These are phyloP conservation scores for Rhipidura dahli DNA, from an alignment of 2,113 vertebrate genomes.

Conservation along the genomic window DNA sequence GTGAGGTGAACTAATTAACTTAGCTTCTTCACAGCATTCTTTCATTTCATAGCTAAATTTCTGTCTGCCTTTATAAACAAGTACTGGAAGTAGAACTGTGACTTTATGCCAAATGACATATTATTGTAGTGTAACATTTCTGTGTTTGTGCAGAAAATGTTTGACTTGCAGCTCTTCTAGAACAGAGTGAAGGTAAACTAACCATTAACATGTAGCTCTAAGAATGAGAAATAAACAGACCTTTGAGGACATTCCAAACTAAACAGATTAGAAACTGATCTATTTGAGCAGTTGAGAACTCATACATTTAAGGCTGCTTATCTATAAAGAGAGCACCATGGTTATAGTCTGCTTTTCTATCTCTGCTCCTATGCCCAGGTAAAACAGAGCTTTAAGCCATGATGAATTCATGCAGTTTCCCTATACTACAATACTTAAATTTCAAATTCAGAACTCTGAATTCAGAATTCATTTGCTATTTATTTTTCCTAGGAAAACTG, in stretches of 20 bases:
- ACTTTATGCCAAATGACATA: neutral
- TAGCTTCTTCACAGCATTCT: neutral
- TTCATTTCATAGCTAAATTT: neutral
- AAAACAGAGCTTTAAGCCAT: neutral
- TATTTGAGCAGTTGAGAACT: neutral
- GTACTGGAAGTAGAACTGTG: neutral
- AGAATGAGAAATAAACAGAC: neutral
- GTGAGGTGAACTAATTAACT: neutral
- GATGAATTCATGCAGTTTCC: neutral
- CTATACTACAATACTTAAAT: neutral
- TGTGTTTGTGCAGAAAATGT: neutral
- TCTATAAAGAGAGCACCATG: neutral
- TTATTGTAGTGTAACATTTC: neutral
- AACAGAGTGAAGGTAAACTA: neutral
- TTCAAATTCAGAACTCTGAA: neutral
- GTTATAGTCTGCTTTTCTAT: neutral
- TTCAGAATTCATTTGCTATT: neutral
- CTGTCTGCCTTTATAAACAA: neutral
- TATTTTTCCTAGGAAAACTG: neutral
- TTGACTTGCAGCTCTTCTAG: neutral
- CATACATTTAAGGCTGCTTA: neutral
- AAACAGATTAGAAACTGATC: neutral
- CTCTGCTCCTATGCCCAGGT: neutral
- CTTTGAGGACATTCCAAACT: neutral
- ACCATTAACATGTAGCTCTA: neutral